Evolutionary conservation across 2,797 vertebrate species (phyloP).

Genomic region (Amblyraja radiata): DNA sequence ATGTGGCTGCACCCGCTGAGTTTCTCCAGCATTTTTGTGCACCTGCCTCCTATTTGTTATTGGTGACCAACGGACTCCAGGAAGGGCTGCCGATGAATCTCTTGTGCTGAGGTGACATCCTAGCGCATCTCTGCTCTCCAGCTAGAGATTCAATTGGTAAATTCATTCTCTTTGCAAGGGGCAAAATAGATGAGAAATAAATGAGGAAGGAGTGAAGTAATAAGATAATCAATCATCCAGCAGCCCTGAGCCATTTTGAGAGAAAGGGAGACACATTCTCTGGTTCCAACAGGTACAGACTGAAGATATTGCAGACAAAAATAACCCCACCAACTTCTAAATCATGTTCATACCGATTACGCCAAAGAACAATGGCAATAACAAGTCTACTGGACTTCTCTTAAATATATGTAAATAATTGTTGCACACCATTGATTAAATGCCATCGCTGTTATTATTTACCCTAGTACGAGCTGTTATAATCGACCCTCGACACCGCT

Average conservation of each 20-base stretch:
- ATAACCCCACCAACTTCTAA: background rate
- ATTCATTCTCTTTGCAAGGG: background rate
- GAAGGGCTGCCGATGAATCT: background rate
- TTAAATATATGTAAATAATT: conserved; percentile 22
- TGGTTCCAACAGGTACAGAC: background rate
- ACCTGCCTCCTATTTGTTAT: background rate
- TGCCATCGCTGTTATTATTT: conserved; percentile 10
- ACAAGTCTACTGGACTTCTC: background rate
- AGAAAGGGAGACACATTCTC: background rate
- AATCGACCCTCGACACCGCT: background rate
- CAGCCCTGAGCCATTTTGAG: background rate
- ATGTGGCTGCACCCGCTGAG: too few species aligned
- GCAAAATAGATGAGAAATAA: background rate
- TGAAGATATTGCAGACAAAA: background rate
- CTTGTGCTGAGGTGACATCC: background rate
- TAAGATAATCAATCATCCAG: background rate
- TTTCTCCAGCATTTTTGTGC: too few species aligned
- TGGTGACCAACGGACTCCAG: background rate
- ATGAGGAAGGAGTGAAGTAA: background rate
- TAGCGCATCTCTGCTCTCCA: background rate
- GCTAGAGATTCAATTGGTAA: background rate
- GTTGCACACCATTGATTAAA: conserved; percentile 20
- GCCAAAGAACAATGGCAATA: background rate
- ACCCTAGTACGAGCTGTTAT: background rate
- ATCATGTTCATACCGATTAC: background rate